Evolutionary conservation across 2,797 vertebrate genomes (phyloP).

Genomic region (Loris lydekkerianus): DNA sequence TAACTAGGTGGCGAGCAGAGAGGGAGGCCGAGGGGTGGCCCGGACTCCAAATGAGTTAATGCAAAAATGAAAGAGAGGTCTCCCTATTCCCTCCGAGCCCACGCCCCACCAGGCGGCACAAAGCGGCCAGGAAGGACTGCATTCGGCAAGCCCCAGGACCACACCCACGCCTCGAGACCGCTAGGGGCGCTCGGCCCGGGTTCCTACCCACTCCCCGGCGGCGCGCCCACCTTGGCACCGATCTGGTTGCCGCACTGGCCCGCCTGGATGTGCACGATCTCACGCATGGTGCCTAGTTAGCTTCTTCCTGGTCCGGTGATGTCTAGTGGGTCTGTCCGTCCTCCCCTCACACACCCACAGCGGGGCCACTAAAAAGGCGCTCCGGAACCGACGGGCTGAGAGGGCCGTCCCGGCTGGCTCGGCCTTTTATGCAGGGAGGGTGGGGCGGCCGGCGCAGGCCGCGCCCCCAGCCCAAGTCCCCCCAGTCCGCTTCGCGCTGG

Average conservation of each 20-base stretch:
- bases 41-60: neutral
- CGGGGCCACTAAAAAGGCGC: neutral
- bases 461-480: conserved; percentile 70
- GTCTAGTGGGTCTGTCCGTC: conserved; percentile 37
- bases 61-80: neutral
- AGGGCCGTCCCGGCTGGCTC: neutral
- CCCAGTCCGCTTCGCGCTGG: conserved; percentile 2
- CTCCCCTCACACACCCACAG: conserved; percentile 53
- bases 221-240: conserved; percentile 94
- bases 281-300: conserved; percentile 91
- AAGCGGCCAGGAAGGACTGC: neutral
- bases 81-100: neutral
- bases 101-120: conserved; percentile 7
- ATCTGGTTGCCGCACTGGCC: conserved; percentile 96
- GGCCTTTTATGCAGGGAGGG: conserved; percentile 77
- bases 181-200: neutral
- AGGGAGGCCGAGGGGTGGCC: neutral
- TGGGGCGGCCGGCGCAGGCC: conserved; percentile 67
- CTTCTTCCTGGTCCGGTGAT: neutral
- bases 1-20: neutral
- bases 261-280: conserved; percentile 98
- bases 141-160: neutral
- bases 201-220: neutral
- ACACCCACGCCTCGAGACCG: neutral
- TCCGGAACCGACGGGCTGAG: conserved; percentile 46